A percentile compares a stretch with the other conserved stretches of the same genome.
Conservation (phyloP, 2,888 invertebrate genomes). For the Mesorhabditis sp. region DNA sequence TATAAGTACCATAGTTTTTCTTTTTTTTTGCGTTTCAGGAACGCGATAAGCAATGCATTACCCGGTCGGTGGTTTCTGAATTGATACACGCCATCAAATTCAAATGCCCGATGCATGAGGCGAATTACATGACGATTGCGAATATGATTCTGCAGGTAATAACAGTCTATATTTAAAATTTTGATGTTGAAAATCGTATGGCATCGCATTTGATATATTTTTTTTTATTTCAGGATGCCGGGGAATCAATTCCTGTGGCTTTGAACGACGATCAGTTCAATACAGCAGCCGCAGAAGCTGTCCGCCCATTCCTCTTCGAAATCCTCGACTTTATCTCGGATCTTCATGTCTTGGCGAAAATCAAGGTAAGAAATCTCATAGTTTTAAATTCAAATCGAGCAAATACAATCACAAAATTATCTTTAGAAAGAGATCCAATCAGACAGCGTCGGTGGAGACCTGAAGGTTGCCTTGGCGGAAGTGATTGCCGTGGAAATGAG, state of each 20-base stretch:
- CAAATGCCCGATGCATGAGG: conserved; percentile 87
- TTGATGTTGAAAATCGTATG: neutral
- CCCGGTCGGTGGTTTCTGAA: conserved; percentile 86
- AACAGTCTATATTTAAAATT: conserved; percentile 54
- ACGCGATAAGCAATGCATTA: conserved; percentile 85
- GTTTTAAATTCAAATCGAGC: no score
- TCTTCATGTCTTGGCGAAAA: conserved; percentile 89
- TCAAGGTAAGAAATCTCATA: conserved; percentile 71
- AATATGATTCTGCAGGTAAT: conserved; percentile 63
- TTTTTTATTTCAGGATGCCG: conserved; percentile 1
- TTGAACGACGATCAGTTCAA: conserved; percentile 58
- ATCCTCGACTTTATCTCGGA: conserved; percentile 90
- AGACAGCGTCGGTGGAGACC: conserved; percentile 81
- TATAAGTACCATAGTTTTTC: neutral
- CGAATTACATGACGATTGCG: conserved; percentile 84
- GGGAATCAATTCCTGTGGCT: conserved; percentile 41
- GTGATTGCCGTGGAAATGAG: conserved; percentile 61
- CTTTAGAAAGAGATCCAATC: conserved; percentile 52
- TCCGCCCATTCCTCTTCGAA: conserved; percentile 85
- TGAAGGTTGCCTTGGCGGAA: conserved; percentile 87
- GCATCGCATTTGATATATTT: neutral
- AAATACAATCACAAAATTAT: neutral
- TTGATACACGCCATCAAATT: conserved; percentile 91
- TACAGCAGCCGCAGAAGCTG: conserved; percentile 87
- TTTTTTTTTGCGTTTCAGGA: conserved; percentile 67